phyloP scores from a whole-genome alignment of 2,113 vertebrate genomes.

The Limanda limanda region DNA sequence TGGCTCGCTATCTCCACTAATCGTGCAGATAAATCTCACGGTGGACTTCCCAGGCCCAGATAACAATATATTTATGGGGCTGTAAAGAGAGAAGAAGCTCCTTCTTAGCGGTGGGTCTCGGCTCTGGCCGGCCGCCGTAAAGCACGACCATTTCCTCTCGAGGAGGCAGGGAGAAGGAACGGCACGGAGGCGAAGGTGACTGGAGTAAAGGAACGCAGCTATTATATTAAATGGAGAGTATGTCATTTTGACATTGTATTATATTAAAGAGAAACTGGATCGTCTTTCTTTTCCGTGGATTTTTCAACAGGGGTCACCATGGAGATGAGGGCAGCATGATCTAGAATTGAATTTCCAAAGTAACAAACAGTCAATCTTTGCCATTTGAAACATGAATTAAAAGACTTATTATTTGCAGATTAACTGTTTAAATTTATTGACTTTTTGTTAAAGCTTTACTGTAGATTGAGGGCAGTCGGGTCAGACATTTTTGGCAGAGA shows the following conservation, averaged over 20 bases:
- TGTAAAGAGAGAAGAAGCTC: slow-evolving; percentile 72
- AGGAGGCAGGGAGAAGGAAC: slow-evolving; percentile 13
- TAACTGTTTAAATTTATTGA: slow-evolving; percentile 3
- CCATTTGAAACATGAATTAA: not conserved
- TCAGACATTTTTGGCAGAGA: not conserved
- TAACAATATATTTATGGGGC: slow-evolving; percentile 85
- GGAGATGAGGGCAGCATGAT: not conserved
- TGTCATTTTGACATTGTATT: slow-evolving; percentile 54
- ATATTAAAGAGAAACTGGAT: slow-evolving; percentile 56
- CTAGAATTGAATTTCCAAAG: not conserved
- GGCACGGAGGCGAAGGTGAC: slow-evolving; percentile 38
- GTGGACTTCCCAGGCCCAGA: slow-evolving; percentile 72
- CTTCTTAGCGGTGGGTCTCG: slow-evolving; percentile 66
- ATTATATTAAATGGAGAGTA: slow-evolving; percentile 67
- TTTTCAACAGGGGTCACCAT: slow-evolving; percentile 21
- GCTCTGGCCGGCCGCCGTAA: slow-evolving; percentile 64
- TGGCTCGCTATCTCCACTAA: slow-evolving; percentile 75
- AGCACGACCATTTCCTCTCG: slow-evolving; percentile 50
- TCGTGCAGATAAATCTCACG: slow-evolving; percentile 81
- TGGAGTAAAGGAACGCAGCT: slow-evolving; percentile 38
- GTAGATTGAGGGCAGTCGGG: not conserved
- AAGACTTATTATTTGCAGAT: not conserved
- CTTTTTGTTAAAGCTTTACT: not conserved
- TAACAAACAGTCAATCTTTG: not conserved
- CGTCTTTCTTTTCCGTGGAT: not conserved